A percentile compares a stretch with the other conserved stretches of the same genome.
These are phyloP conservation scores for Neotoxoptera formosana DNA, from an alignment of 1,140 invertebrate genomes.

Conservation along the genomic window DNA sequence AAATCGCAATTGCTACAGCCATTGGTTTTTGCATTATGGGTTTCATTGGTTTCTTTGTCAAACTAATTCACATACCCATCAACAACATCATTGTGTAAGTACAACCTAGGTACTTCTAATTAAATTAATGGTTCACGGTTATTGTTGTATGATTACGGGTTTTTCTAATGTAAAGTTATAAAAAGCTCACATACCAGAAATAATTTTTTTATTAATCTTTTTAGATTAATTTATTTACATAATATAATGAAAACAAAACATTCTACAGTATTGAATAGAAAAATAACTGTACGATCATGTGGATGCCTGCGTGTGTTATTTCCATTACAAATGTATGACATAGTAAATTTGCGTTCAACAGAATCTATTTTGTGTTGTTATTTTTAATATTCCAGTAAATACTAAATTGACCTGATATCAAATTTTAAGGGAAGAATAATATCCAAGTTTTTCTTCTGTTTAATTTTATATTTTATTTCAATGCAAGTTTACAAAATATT, in stretches of 20 bases:
- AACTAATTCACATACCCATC: slow-evolving; percentile 99
- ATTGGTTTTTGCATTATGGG: slow-evolving; percentile 99
- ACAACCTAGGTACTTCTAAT: not conserved
- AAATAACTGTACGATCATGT: not conserved
- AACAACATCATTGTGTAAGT: slow-evolving; percentile 98
- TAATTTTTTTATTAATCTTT: not conserved
- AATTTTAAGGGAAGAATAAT: not conserved
- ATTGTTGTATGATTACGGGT: not conserved
- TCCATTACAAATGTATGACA: too few relatives aligned
- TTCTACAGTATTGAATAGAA: not conserved
- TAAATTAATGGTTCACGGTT: not conserved
- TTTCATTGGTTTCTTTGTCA: slow-evolving; percentile 99
- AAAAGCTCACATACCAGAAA: not conserved
- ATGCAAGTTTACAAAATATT: not conserved
- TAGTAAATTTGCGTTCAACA: too few relatives aligned
- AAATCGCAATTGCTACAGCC: slow-evolving; percentile 99
- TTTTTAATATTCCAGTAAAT: not conserved
- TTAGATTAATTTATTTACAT: not conserved
- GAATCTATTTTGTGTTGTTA: too few relatives aligned
- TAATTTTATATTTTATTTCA: too few relatives aligned
- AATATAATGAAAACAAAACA: not conserved
- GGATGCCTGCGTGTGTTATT: not conserved
- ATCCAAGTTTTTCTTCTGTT: not conserved
- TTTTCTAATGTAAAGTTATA: not conserved
- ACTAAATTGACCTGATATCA: not conserved